A percentile compares a stretch with the other conserved stretches of the same genome.
Conservation (phyloP, 1,140 invertebrate genomes). For the Rhizoglyphus robini region DNA sequence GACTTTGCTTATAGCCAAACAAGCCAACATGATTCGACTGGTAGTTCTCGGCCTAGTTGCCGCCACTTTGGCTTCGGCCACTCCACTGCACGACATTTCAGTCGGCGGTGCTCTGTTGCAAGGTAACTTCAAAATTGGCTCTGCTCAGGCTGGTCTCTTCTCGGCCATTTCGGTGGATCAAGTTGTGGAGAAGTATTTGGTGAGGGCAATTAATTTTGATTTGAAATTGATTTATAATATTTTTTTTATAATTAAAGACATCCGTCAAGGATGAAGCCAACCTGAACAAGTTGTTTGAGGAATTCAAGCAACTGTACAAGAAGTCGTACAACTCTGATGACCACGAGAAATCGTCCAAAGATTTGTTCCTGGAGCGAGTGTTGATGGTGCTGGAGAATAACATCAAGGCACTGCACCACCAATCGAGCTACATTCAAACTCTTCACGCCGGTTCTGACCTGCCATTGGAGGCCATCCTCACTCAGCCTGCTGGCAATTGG, state of each 20-base stretch:
- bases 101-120: background rate
- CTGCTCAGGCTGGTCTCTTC: background rate
- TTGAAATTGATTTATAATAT: background rate
- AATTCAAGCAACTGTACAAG: conserved; percentile 3
- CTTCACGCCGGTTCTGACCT: background rate
- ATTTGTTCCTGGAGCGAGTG: background rate
- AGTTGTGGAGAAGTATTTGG: background rate
- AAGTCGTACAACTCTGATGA: conserved; percentile 1
- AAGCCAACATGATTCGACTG: background rate
- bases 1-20: background rate
- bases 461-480: background rate
- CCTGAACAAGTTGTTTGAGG: background rate
- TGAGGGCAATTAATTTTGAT: background rate
- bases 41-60: background rate
- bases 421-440: background rate
- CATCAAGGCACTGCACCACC: background rate
- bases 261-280: background rate
- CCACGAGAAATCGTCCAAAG: background rate
- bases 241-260: background rate
- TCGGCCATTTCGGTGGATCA: background rate
- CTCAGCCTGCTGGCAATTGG: background rate
- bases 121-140: conserved; percentile 1
- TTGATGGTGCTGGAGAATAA: background rate
- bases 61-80: background rate
- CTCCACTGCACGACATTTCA: background rate